phyloP scores from a whole-genome alignment of 2,797 vertebrate species.

The Lindbergichthys nudifrons region DNA sequence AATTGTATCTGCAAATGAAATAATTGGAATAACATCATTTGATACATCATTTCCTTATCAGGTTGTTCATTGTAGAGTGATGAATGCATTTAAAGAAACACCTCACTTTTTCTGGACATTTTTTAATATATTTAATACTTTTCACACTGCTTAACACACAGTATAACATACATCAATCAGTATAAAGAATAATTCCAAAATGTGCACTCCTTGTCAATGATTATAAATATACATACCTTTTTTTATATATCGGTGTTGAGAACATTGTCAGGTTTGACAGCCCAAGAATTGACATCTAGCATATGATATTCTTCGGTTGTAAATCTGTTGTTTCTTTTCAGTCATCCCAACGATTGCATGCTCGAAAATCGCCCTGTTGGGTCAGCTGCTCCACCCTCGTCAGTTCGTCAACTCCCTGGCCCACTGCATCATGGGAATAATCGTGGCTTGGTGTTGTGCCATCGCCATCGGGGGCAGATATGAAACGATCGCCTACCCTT shows the following conservation, averaged over 20 bases:
- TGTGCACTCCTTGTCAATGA: neutral
- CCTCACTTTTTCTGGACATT: neutral
- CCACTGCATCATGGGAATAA: conserved; percentile 90
- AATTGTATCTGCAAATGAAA: no score
- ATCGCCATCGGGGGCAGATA: conserved; percentile 89
- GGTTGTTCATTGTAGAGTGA: neutral
- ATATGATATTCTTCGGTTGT: neutral
- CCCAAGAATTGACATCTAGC: neutral
- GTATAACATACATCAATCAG: neutral
- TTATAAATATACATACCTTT: neutral
- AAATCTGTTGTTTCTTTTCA: conserved; percentile 62
- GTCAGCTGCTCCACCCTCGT: conserved; percentile 91
- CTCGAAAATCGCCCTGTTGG: conserved; percentile 92
- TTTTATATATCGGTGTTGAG: neutral
- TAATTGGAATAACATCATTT: neutral
- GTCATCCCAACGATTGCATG: conserved; percentile 93
- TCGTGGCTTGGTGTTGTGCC: conserved; percentile 92
- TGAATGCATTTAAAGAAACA: neutral
- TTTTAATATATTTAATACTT: neutral
- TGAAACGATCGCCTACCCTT: conserved; percentile 84
- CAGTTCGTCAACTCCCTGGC: conserved; percentile 88
- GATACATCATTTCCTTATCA: neutral
- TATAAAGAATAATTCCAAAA: neutral
- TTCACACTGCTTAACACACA: neutral
- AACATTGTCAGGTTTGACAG: neutral